A percentile compares a stretch with the other conserved stretches of the same genome.
Evolutionary conservation across 2,113 vertebrate genomes (phyloP).

Genomic region (Tragulus kanchil): DNA sequence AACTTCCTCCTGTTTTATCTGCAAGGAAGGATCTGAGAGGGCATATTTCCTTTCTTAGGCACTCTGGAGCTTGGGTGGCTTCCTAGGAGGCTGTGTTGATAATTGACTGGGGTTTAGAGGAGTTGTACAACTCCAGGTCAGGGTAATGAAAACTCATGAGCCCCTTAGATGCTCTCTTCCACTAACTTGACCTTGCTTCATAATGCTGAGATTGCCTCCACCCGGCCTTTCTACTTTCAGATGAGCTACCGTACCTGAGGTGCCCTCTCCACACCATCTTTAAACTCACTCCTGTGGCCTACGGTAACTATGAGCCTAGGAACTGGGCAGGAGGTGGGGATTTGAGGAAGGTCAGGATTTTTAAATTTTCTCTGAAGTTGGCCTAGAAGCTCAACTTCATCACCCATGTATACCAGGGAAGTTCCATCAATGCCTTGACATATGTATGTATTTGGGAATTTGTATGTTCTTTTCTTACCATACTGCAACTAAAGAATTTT

Average conservation of each 20-base stretch:
- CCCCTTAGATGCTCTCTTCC: neutral
- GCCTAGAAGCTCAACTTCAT: neutral
- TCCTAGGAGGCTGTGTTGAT: neutral
- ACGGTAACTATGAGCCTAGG: slow-evolving; percentile 89
- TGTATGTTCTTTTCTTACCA: neutral
- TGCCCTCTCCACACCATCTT: slow-evolving; percentile 97
- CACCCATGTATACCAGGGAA: neutral
- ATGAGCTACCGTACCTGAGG: slow-evolving; percentile 96
- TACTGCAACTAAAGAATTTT: neutral
- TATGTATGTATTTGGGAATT: too few species aligned
- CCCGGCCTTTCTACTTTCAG: slow-evolving; percentile 83
- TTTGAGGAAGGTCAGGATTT: neutral
- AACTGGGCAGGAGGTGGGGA: neutral
- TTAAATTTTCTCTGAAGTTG: neutral
- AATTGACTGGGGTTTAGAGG: neutral
- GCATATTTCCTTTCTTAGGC: neutral
- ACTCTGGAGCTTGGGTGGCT: neutral
- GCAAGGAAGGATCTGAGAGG: neutral
- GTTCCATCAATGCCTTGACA: neutral
- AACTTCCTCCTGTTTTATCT: neutral
- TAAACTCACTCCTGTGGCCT: slow-evolving; percentile 97
- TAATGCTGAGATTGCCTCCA: neutral
- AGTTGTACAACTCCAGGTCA: neutral
- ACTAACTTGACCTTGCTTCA: neutral
- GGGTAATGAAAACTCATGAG: neutral